A percentile compares a stretch with the other conserved stretches of the same genome.
phyloP scores from a whole-genome alignment of 2,113 vertebrate species.

The Stictonetta naevosa region DNA sequence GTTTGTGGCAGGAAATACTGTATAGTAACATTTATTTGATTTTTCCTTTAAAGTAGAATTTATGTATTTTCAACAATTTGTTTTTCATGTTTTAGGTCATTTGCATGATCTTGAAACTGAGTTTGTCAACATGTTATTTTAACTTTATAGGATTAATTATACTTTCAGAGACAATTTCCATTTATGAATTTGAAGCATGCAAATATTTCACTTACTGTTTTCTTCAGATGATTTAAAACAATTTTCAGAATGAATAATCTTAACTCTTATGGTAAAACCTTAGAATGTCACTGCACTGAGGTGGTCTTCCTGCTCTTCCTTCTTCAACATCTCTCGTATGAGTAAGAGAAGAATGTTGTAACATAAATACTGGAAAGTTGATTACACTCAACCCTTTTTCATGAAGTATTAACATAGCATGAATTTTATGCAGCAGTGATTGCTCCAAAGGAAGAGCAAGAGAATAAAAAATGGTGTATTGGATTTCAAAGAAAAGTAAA shows the following conservation, averaged over 20 bases:
- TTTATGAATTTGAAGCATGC: conserved; percentile 10
- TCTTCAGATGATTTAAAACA: background rate
- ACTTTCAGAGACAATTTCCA: background rate
- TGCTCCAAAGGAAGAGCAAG: background rate
- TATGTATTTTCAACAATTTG: background rate
- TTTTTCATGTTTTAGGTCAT: background rate
- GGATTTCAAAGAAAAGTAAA: background rate
- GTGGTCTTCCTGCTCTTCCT: background rate
- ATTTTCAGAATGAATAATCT: background rate
- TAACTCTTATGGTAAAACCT: background rate
- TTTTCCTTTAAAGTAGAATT: background rate
- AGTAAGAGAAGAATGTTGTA: background rate
- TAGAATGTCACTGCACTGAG: background rate
- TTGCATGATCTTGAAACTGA: background rate
- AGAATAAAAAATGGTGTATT: background rate
- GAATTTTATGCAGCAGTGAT: background rate
- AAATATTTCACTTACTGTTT: conserved; percentile 13
- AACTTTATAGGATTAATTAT: conserved; percentile 15
- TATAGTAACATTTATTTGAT: background rate
- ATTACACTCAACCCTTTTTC: background rate
- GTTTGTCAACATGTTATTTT: conserved; percentile 9
- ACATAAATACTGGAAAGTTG: background rate
- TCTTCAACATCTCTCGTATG: background rate
- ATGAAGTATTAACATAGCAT: background rate
- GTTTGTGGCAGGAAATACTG: background rate